Evolutionary conservation across 2,888 invertebrate genomes (phyloP), one percentile per base, ranked within the genome.

Genomic region (Onchidella celtica): DNA sequence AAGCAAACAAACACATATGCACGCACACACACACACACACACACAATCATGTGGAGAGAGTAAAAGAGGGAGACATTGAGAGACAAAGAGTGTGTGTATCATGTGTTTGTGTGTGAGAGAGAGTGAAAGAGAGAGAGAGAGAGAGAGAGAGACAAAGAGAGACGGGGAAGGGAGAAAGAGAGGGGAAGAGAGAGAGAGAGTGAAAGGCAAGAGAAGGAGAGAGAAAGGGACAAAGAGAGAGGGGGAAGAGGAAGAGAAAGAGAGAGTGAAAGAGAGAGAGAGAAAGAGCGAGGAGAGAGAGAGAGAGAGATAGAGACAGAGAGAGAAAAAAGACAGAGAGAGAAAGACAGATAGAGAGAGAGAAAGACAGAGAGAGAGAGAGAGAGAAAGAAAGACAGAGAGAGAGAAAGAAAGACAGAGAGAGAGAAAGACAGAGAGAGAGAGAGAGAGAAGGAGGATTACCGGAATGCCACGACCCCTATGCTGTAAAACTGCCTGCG

Each of bases 101-200:
- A 73, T 61, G 69, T 14, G 57, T 27, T 57, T 34, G 36, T 59
- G 14, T 59, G 59, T 59, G 59, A 59, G 36, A 73, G 73, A 73
- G 34, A 73, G 73, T 34, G 27, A 59, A 24, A 74, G 24, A 27
- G 36, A 61, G 36, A 34, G 74, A 74, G 38, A 59, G 74, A 61
- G 11, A 61, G 61, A 74, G 3, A 74, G 36, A 74, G 36, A 74
- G 61, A 74, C 24, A 74, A 40, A 65, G 4, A 65, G 40, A 40
- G 69, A 69, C 6, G 38, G 69, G 38, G 40, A 69, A 32, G 40
- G 40, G n/a, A 24, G 24, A 24, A 69, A 38, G 27, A 63, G 47
- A 75, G 47, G 6, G 14, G 40, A 29, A 47, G 47, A 17, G 47
- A 47, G 17, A 11, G 47, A 47, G 47, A 47, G 47, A 47, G 9